Conservation (phyloP, 2,113 vertebrate species). For the Sinocyclocheilus rhinocerous region DNA sequence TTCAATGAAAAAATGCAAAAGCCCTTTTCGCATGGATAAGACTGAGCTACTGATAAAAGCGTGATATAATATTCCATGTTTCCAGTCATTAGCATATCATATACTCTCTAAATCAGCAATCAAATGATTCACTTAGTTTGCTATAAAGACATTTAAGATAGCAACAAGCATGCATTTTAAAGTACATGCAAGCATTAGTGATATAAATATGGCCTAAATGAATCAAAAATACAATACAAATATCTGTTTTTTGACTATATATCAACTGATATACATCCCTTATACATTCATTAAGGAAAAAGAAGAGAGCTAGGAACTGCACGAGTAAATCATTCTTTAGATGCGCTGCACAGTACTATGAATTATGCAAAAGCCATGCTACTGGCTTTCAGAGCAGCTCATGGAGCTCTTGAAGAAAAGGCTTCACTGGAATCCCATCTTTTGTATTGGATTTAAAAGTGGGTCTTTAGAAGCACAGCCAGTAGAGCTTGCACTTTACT, state of each 20-base stretch:
- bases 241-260: slow-evolving; percentile 1
- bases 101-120: neutral
- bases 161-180: neutral
- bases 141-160: neutral
- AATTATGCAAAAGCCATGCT: slow-evolving; percentile 32
- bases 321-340: slow-evolving; percentile 32
- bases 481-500: slow-evolving; percentile 22
- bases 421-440: slow-evolving; percentile 22
- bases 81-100: neutral
- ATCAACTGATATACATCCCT: neutral
- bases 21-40: neutral
- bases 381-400: slow-evolving; percentile 12
- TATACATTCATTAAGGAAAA: neutral
- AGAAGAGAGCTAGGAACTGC: slow-evolving; percentile 5
- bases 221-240: neutral
- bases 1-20: neutral
- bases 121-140: neutral
- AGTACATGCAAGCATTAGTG: neutral
- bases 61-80: neutral
- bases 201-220: neutral
- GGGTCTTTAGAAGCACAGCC: slow-evolving; percentile 5
- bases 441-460: slow-evolving; percentile 32
- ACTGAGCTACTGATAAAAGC: neutral
- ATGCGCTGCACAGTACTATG: slow-evolving; percentile 28
- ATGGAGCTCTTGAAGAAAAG: slow-evolving; percentile 25